Evolutionary conservation across 2,797 vertebrate genomes (phyloP), one percentile per base, ranked within the genome.

Genomic region (Esox lucius): DNA sequence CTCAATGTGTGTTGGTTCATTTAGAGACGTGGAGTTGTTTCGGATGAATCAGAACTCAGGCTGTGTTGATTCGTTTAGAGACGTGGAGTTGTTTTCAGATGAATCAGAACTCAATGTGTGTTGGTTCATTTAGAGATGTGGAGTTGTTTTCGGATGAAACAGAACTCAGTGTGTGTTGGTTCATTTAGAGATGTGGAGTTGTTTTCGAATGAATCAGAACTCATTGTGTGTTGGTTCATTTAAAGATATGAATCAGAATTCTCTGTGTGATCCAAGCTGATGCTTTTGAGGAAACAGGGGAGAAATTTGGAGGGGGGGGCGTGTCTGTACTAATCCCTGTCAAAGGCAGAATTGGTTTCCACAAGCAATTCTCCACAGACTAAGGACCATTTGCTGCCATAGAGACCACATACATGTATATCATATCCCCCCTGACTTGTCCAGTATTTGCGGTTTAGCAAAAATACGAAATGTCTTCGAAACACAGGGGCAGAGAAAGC

Each of bases 361-460:
- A 39, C 33, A 3, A 13, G 66, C 17, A 35, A 68, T 22, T 46
- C 66, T 39, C 66, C 33, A 22, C n/a, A 39, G 33, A 39, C 66
- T 68, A n/a, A 39, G 24, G 35, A 68, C 39, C 90, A 87, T 87
- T 82, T 90, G 87, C 78, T 81, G 86, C 74, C 74, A 79, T 61
- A 0, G 33, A 48, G 76, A 72, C 81, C 11, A 24, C n/a, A 24
- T 1, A 61, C 22, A 61, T 22, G 9, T 56, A 24, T 24, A 61
- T 39, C 35, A 39, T 39, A 39, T 39, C 35, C 35, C 28, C 82
- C 82, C 83, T 19, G 78, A 76, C 76, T 76, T 78, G 85, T 87
- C 83, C 81, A 78, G 81, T 68, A 78, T 84, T 77, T 86, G 67
- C 76, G 78, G 74, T 84, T 72, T 75, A 68, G 84, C 77, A 73